Percentiles rank a stretch among this genome's conserved stretches.
Conservation (phyloP, 2,113 vertebrate species). For the Sebastes schlegelii region DNA sequence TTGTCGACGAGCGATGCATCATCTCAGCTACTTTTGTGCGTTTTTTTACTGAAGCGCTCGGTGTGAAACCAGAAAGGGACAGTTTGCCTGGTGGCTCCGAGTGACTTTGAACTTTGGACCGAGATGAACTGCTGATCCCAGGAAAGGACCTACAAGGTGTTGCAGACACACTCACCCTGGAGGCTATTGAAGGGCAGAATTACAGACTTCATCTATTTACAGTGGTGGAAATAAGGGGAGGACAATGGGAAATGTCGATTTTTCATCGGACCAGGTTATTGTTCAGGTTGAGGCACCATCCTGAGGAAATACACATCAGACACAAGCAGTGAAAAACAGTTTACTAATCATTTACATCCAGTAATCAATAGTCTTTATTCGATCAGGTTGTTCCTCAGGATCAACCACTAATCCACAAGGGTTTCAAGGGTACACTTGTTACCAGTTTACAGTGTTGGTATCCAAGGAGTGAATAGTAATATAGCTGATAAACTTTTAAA, state of each 20-base stretch:
- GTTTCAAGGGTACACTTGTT: background rate
- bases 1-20: background rate
- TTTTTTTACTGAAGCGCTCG: background rate
- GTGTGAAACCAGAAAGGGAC: slow-evolving; percentile 23
- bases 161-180: background rate
- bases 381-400: background rate
- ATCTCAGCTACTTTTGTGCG: background rate
- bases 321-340: background rate
- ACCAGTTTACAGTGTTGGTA: slow-evolving; percentile 46
- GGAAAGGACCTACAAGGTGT: slow-evolving; percentile 1
- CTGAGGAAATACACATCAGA: background rate
- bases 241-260: background rate
- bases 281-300: background rate
- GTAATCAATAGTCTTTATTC: background rate
- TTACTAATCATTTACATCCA: background rate
- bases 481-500: background rate
- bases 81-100: slow-evolving; percentile 7
- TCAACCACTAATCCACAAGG: background rate
- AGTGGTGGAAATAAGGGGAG: background rate
- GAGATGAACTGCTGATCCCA: slow-evolving; percentile 11
- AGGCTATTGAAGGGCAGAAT: too few relatives aligned
- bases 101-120: slow-evolving; percentile 25
- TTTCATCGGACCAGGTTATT: background rate
- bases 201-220: background rate
- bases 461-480: background rate